Evolutionary conservation across 2,797 vertebrate species (phyloP).

Genomic region (Bradypus variegatus): DNA sequence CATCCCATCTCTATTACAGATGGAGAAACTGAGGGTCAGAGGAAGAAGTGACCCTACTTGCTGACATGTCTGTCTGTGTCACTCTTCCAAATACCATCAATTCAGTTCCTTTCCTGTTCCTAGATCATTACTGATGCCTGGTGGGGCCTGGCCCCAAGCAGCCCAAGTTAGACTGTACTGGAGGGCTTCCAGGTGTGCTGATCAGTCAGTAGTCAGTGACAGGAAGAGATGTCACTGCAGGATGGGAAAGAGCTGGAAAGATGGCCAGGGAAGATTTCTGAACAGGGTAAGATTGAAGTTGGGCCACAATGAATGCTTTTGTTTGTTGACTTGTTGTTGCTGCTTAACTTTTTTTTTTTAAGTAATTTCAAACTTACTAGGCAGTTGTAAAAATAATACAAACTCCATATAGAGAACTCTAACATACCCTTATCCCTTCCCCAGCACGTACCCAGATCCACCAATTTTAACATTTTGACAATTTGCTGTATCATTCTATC

Average conservation of each 20-base stretch:
- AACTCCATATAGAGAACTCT: too few relatives aligned
- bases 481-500: too few relatives aligned
- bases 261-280: not conserved
- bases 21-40: slow-evolving; percentile 28
- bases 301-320: not conserved
- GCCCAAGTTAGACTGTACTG: not conserved
- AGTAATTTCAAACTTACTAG: too few relatives aligned
- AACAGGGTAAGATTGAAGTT: not conserved
- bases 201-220: not conserved
- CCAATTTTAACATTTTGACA: too few relatives aligned
- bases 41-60: slow-evolving; percentile 21
- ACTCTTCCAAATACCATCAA: not conserved
- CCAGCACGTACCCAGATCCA: too few relatives aligned
- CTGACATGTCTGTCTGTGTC: slow-evolving; percentile 1
- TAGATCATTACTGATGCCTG: too few relatives aligned
- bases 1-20: not conserved
- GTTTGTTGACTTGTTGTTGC: too few relatives aligned
- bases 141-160: not conserved
- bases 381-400: too few relatives aligned
- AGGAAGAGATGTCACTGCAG: too few relatives aligned
- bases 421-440: too few relatives aligned
- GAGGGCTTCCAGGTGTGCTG: not conserved
- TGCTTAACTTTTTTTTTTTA: too few relatives aligned
- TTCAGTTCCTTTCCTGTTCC: not conserved
- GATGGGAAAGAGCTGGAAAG: not conserved